phyloP scores from a whole-genome alignment of 1,140 invertebrate genomes.

The Myzus persicae region DNA sequence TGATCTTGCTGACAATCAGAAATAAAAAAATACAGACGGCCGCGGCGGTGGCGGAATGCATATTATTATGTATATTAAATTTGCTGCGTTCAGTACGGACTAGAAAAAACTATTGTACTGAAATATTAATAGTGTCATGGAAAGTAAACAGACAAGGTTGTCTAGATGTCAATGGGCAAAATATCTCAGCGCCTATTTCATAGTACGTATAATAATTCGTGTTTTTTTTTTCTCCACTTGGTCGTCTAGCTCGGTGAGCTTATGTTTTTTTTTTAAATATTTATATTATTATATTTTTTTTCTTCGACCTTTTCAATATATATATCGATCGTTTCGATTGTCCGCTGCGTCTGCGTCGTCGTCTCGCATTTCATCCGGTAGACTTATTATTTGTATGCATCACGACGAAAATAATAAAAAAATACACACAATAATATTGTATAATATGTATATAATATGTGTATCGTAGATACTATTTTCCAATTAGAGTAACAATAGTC shows the following conservation, averaged over 20 bases:
- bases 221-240: not conserved
- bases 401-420: not conserved
- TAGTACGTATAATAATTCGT: not conserved
- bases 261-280: not conserved
- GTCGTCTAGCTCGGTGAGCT: not conserved
- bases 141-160: constrained; percentile 43
- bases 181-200: not conserved
- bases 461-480: not conserved
- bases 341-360: not conserved
- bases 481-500: constrained; percentile 6
- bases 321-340: not conserved
- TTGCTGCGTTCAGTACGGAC: not conserved
- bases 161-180: constrained; percentile 10
- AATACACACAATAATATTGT: not conserved
- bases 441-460: not conserved
- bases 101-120: constrained; percentile 13
- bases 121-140: constrained; percentile 25
- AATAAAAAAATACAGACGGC: not conserved
- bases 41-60: not conserved
- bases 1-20: not conserved
- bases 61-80: not conserved
- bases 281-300: not conserved
- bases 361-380: constrained; percentile 14
- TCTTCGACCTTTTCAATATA: not conserved
- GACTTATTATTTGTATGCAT: constrained; percentile 35